Base-by-base conservation (phyloP, 2,797 vertebrate species). In the Tinamus major region DNA sequence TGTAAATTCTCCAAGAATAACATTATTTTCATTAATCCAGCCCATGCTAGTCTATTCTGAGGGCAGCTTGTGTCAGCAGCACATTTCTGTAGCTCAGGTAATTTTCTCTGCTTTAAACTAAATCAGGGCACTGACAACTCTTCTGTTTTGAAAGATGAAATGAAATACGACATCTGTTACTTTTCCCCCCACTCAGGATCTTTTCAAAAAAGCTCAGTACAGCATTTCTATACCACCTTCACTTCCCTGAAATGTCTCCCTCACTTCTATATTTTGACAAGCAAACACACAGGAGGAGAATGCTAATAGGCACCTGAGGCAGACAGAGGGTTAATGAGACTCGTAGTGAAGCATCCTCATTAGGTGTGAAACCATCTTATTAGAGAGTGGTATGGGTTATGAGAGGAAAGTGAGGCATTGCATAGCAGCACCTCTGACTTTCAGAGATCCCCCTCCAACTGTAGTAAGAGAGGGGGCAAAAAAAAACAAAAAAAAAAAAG, bases 91-190 rank as follows among this genome's bases (percentile, higher is more conserved):
- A 92, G 24, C 67, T 92, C 65, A 91, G 67, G 76, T 90, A 85
- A 39, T 77, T 29, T 75, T 87, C n/a, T 72, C 16, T 13, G 18
- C 69, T 76, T 94, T 63, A 80, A 93, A 96, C 87, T 61, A 91
- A 81, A 91, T 56, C 48, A 91, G 56, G 37, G 35, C 20, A 72
- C 31, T 70, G 59, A 65, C 69, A 92, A 63, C 24, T 56, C n/a
- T 59, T 71, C 21, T 82, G 24, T 87, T 92, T 81, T 51, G 59
- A 92, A 93, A 84, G 44, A 82, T 18, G 9, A 15, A 90, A 65
- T 46, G 26, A 94, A 35, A 69, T 77, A 51, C 0, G 4, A 69
- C 33, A 63, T 61, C 56, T 88, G 58, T 55, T 94, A 69, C 39
- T 72, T 27, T n/a, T 3, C 19, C 17, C 12, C 5, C 31, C 10